Conservation (phyloP, 2,797 vertebrate genomes). For the Buceros bicornis region DNA sequence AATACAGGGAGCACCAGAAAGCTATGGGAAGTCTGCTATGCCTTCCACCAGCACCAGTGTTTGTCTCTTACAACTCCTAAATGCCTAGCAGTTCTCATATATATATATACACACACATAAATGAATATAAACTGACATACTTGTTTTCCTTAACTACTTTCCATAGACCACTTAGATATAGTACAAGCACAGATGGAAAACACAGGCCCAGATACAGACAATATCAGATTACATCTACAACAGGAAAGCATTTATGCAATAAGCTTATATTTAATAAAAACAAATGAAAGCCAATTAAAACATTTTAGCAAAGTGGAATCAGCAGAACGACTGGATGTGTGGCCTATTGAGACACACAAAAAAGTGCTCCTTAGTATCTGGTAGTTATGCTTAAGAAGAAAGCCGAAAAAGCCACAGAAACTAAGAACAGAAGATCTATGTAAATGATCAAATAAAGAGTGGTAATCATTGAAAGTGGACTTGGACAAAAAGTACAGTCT, state of each 20-base stretch:
- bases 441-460: neutral
- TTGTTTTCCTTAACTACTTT: neutral
- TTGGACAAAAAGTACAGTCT: neutral
- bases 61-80: neutral
- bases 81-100: neutral
- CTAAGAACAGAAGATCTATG: neutral
- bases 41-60: neutral
- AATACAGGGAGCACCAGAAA: neutral
- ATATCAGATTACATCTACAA: neutral
- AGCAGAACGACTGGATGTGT: neutral
- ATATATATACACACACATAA: neutral
- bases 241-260: neutral
- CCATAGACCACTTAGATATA: neutral
- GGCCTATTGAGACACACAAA: neutral
- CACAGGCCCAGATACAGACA: neutral
- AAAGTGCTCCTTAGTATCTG: neutral
- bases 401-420: neutral
- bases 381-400: neutral
- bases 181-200: neutral
- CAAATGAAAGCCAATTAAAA: neutral
- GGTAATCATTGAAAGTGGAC: neutral
- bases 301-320: neutral
- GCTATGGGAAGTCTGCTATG: neutral
- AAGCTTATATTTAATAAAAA: neutral
- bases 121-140: neutral